Base-by-base conservation (phyloP, 2,797 vertebrate genomes). In the Cirrhinus molitorella region DNA sequence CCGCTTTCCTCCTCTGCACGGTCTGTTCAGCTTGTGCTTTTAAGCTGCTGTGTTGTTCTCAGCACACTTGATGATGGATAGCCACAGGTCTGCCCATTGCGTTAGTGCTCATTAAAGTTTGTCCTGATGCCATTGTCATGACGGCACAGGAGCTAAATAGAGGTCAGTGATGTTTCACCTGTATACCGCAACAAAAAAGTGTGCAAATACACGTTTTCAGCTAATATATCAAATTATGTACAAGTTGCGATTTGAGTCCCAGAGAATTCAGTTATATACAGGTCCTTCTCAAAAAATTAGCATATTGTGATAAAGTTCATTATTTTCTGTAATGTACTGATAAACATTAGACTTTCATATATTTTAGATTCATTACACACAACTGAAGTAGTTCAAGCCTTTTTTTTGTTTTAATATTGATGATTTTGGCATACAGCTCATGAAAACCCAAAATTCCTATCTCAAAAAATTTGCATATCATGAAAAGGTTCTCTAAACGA, bases 61-160 rank as follows among this genome's bases (percentile, higher is more conserved):
- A 91, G 85, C 82, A 76, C 85, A 80, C 88, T 74, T 79, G 74
- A 91, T 94, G 93, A 94, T 94, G 91, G 93, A 95, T 94, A 89
- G 88, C 82, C 82, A 74, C 78, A 59, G 73, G 83, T 87, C 67
- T 73, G 84, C 57, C 80, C 49, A 51, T 92, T 93, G 90, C 85
- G 92, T 94, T 92, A 93, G 90, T 90, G 91, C 73, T 68, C 40
- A 55, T 87, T 81, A 83, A 79, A 88, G 53, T 55, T 40, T 70
- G 73, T 73, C 87, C 87, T 80, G 74, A 78, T 84, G 81, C 84
- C 83, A 86, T 65, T 74, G 75, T 77, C 65, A 83, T 83, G 76
- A 85, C 23, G 16, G 66, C 34, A 57, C 6, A 13, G 25, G 5
- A 53, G 65, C 65, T 67, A 68, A 57, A 45, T 83, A 67, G 83